Evolutionary conservation across 2,888 invertebrate species (phyloP), one percentile per base, ranked within the genome.

Genomic region (Drosophila bunnanda): DNA sequence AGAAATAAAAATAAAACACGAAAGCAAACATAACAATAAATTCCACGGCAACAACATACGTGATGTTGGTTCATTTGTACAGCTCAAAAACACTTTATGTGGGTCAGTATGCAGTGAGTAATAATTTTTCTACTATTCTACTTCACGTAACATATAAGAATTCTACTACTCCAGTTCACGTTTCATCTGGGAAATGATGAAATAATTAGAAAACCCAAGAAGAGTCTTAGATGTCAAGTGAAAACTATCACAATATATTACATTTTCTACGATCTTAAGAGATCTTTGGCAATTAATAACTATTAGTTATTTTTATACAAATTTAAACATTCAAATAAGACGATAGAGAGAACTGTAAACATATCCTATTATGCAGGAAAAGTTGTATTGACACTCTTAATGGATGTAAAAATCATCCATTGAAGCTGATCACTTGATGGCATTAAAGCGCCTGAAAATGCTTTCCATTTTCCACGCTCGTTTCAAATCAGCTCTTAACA

Each of bases 381-480:
- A 65, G 68, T 44, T 52, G 59, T 62, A n/a, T n/a, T n/a, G n/a
- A n/a, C 72, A 58, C 50, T 43, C 68, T 46, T 38, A 58, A 58
- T 69, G 62, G n/a, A 55, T 66, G 67, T 74, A 70, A 79, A 65
- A 56, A n/a, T 25, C 43, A 39, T 64, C 69, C 76, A 83, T 69
- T 39, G 48, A 56, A 17, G 71, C 36, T 54, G 72, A 74, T 56
- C 54, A 22, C 32, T 75, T 75, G 36, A 75, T 22, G 68, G 30
- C 76, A 75, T 69, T 46, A 74, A 74, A 46, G 59, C 65, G 44
- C 53, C 73, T 46, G 36, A 32, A 77, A 82, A 76, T 70, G 87
- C 74, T 83, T 78, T 82, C 67, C 74, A 73, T 82, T 58, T 65
- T 57, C 55, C 58, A 50, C 50, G 68, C 65, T 69, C 58, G 57